A percentile compares a stretch with the other conserved stretches of the same genome.
Evolutionary conservation across 2,797 vertebrate genomes (phyloP).

Genomic region (Silurus aristotelis): DNA sequence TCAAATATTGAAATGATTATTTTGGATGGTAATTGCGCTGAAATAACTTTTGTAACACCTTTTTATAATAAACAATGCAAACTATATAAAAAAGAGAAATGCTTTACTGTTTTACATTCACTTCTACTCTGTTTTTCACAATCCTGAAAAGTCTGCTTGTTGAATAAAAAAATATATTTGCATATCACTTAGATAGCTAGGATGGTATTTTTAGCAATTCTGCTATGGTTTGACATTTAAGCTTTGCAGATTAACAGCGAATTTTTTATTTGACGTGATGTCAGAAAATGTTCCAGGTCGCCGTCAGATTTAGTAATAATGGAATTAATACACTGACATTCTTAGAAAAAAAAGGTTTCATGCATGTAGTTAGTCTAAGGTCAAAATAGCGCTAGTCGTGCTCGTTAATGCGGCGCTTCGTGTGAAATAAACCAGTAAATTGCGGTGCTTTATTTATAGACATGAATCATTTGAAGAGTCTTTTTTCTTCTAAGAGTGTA

Average conservation of each 20-base stretch:
- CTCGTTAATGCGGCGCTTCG: not conserved
- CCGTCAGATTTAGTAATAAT: not conserved
- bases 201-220: not conserved
- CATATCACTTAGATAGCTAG: not conserved
- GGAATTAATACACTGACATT: not conserved
- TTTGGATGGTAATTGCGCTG: no score
- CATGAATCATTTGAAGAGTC: not conserved
- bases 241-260: not conserved
- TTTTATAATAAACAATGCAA: no score
- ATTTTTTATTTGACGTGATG: not conserved
- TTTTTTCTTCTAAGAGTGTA: not conserved
- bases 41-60: no score
- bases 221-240: slow-evolving; percentile 15
- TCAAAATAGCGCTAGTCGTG: not conserved
- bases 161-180: not conserved
- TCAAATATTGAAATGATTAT: no score
- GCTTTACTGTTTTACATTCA: not conserved
- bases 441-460: not conserved
- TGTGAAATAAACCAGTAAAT: not conserved
- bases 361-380: not conserved
- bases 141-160: not conserved
- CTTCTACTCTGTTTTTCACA: not conserved
- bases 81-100: not conserved
- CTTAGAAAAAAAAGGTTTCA: not conserved
- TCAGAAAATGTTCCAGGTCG: not conserved